phyloP scores from a whole-genome alignment of 2,888 invertebrate genomes.

The Melitaea athalia region DNA sequence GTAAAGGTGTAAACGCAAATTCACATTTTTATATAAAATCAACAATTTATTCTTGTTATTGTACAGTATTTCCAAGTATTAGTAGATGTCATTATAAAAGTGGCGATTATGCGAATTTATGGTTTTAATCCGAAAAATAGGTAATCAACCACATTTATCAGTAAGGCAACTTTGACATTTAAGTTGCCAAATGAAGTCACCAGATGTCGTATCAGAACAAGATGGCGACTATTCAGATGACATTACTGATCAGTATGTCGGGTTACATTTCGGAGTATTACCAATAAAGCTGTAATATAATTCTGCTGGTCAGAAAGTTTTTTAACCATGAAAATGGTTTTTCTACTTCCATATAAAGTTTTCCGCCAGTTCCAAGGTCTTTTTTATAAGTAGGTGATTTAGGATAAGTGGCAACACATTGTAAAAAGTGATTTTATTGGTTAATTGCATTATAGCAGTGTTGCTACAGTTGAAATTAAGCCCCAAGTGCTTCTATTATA shows the following conservation, averaged over 20 bases:
- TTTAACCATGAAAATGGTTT: conserved; percentile 30
- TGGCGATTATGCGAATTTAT: conserved; percentile 17
- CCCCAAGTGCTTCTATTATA: conserved; percentile 49
- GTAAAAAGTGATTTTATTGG: not conserved
- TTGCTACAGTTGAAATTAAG: conserved; percentile 38
- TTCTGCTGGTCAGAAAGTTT: conserved; percentile 66
- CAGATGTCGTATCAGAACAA: no score
- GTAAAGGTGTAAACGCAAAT: not conserved
- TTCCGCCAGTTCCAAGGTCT: conserved; percentile 56
- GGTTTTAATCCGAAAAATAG: no score
- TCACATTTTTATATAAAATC: conserved; percentile 22
- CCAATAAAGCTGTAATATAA: conserved; percentile 33
- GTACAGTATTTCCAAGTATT: conserved; percentile 38
- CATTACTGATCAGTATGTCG: no score
- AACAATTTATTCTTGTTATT: conserved; percentile 33
- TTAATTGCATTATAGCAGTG: conserved; percentile 11
- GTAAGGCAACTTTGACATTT: no score
- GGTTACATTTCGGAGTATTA: not conserved
- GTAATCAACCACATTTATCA: no score
- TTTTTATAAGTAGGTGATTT: conserved; percentile 44
- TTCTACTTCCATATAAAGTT: conserved; percentile 61
- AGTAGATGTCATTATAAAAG: conserved; percentile 20
- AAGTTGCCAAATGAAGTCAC: no score
- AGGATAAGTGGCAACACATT: conserved; percentile 33
- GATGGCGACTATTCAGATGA: no score